Conservation (phyloP, 2,113 vertebrate genomes). For the Rhinopomastus cyanomelas region DNA sequence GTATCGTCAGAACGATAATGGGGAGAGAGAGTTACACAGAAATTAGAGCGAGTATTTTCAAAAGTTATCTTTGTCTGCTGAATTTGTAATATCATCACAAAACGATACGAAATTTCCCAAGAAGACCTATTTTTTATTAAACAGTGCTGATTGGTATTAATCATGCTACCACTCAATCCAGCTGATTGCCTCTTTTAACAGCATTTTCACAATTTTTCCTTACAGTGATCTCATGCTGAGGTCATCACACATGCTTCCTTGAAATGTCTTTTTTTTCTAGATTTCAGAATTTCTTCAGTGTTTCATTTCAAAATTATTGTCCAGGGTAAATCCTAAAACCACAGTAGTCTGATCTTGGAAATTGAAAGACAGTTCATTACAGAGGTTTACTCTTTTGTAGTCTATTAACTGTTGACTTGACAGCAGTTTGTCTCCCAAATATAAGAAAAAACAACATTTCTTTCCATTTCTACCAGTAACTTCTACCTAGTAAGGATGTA, state of each 20-base stretch:
- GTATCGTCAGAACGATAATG: constrained; percentile 22
- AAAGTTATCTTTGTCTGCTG: constrained; percentile 52
- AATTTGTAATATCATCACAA: constrained; percentile 65
- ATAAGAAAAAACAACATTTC: background rate
- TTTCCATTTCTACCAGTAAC: background rate
- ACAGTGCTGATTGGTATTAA: constrained; percentile 64
- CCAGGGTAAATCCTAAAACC: background rate
- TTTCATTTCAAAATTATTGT: background rate
- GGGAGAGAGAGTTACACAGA: constrained; percentile 29
- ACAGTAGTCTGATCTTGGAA: background rate
- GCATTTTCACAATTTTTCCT: constrained; percentile 41
- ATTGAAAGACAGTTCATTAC: background rate
- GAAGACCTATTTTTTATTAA: constrained; percentile 58
- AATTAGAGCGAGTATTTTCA: constrained; percentile 49
- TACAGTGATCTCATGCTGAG: constrained; percentile 16
- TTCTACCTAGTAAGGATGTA: background rate
- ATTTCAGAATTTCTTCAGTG: background rate
- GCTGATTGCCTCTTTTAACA: constrained; percentile 58
- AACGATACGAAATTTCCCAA: constrained; percentile 4
- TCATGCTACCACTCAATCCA: constrained; percentile 39
- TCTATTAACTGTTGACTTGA: background rate
- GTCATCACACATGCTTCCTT: constrained; percentile 10
- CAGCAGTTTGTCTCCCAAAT: background rate
- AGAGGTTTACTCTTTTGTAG: background rate
- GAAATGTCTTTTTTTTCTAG: background rate